These are phyloP conservation scores for Erythrolamprus reginae DNA, from an alignment of 2,113 vertebrate genomes.

Conservation along the genomic window DNA sequence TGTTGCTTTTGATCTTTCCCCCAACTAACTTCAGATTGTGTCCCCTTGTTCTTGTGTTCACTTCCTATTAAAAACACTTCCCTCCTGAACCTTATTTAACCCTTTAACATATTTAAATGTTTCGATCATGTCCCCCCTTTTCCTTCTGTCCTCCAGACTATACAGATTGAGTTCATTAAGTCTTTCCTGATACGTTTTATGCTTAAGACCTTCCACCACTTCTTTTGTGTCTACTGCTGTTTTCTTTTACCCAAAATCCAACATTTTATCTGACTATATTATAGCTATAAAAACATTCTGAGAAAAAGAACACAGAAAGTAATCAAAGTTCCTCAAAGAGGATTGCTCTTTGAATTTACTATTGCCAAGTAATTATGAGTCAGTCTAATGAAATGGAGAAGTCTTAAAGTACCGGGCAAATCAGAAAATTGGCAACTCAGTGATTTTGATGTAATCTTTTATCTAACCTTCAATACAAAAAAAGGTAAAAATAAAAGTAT, in stretches of 20 bases:
- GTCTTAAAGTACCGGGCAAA: background rate
- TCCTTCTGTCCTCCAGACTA: too few species aligned
- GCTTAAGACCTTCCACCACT: too few species aligned
- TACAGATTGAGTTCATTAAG: too few species aligned
- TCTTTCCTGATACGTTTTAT: too few species aligned
- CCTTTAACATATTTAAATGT: too few species aligned
- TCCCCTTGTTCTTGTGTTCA: too few species aligned
- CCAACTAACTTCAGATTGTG: too few species aligned
- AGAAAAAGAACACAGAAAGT: background rate
- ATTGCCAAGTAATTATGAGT: background rate
- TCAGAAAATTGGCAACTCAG: background rate
- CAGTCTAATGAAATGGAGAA: background rate
- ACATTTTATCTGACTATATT: background rate
- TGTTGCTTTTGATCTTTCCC: too few species aligned
- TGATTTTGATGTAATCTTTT: background rate
- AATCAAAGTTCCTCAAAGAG: background rate
- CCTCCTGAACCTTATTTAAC: too few species aligned
- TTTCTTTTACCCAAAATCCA: background rate
- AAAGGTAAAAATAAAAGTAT: background rate
- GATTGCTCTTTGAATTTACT: background rate
- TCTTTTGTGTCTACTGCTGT: background rate
- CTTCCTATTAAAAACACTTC: too few species aligned
- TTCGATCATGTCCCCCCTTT: too few species aligned
- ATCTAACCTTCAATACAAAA: background rate
- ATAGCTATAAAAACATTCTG: background rate